phyloP scores from a whole-genome alignment of 2,888 invertebrate genomes.

The Epirrhoe alternata region DNA sequence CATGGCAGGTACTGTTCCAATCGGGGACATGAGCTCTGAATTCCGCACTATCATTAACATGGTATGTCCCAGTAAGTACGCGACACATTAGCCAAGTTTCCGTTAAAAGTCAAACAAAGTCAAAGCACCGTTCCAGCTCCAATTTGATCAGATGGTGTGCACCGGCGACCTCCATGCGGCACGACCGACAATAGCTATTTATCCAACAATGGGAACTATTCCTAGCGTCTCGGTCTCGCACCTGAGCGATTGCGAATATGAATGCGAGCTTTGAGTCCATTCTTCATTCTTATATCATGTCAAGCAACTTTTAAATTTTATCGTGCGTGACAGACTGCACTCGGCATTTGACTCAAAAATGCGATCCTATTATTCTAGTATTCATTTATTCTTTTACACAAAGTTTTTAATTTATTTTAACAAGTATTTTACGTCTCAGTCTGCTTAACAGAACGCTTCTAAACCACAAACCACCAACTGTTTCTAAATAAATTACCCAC shows the following conservation, averaged over 20 bases:
- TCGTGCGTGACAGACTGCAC: constrained; percentile 2
- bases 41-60: constrained; percentile 31
- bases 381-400: constrained; percentile 1
- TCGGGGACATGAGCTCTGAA: constrained; percentile 16
- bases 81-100: constrained; percentile 39
- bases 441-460: constrained; percentile 34
- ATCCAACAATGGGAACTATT: constrained; percentile 70
- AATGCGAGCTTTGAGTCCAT: constrained; percentile 46
- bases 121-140: constrained; percentile 62
- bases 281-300: constrained; percentile 35
- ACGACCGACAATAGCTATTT: constrained; percentile 66
- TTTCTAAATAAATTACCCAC: constrained; percentile 33
- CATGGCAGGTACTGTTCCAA: neutral
- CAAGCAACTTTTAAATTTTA: constrained; percentile 4
- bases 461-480: constrained; percentile 22
- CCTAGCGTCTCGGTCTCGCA: constrained; percentile 53
- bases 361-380: neutral
- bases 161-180: constrained; percentile 69
- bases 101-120: constrained; percentile 46
- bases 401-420: constrained; percentile 3
- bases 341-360: neutral
- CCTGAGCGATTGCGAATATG: constrained; percentile 44
- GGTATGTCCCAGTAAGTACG: constrained; percentile 29
- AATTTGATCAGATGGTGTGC: constrained; percentile 67
- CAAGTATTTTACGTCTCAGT: constrained; percentile 10